Evolutionary conservation across 2,888 invertebrate species (phyloP).

Genomic region (Caenorhabditis afra): DNA sequence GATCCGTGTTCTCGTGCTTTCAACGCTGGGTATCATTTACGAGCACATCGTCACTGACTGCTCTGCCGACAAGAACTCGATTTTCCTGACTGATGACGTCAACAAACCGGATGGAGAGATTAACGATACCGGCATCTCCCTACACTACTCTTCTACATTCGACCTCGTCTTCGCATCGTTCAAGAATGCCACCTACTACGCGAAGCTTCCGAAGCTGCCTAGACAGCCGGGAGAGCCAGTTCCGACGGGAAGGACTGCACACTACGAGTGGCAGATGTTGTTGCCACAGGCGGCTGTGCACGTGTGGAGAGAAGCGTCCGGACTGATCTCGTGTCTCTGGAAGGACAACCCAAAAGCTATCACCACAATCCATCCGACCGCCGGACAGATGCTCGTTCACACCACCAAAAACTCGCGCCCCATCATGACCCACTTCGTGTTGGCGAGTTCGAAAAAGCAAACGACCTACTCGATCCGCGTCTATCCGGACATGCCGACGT

Average conservation of each 20-base stretch:
- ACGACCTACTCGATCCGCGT: slow-evolving; percentile 43
- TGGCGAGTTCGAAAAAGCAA: slow-evolving; percentile 43
- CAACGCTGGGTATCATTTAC: slow-evolving; percentile 58
- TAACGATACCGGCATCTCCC: slow-evolving; percentile 28
- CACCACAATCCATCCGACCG: slow-evolving; percentile 22
- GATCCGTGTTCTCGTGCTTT: slow-evolving; percentile 50
- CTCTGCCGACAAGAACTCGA: slow-evolving; percentile 58
- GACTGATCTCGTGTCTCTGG: slow-evolving; percentile 43
- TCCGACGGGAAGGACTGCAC: neutral
- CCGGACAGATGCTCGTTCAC: slow-evolving; percentile 27
- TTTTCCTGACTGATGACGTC: slow-evolving; percentile 62
- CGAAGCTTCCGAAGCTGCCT: slow-evolving; percentile 7
- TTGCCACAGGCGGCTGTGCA: slow-evolving; percentile 23
- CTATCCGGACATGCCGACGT: slow-evolving; percentile 30
- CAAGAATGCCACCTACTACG: slow-evolving; percentile 40
- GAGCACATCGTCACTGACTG: slow-evolving; percentile 45
- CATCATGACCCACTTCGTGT: slow-evolving; percentile 26
- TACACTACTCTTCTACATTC: slow-evolving; percentile 60
- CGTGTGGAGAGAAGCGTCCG: slow-evolving; percentile 46
- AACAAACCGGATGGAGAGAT: slow-evolving; percentile 29
- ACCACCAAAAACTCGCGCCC: neutral
- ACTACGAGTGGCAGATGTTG: slow-evolving; percentile 34
- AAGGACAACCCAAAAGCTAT: neutral
- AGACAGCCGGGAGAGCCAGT: too few species aligned
- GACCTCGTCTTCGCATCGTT: slow-evolving; percentile 58